Percentiles rank a stretch among this genome's conserved stretches.
phyloP scores from a whole-genome alignment of 2,797 vertebrate species.

The Anas bernieri region DNA sequence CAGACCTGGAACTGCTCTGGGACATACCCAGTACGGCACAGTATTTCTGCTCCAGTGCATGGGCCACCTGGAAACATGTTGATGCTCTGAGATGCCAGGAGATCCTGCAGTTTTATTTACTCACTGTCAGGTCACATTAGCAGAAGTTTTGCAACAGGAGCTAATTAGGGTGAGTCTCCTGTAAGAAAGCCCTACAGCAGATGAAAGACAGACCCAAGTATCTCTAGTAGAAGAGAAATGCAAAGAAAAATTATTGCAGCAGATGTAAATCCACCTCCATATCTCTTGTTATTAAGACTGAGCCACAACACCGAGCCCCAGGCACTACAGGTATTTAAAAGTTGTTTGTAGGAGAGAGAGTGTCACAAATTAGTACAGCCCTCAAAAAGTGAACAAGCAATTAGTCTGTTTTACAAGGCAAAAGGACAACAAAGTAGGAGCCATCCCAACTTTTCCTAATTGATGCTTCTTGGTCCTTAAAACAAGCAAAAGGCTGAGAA shows the following conservation, averaged over 20 bases:
- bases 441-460: neutral
- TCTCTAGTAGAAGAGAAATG: neutral
- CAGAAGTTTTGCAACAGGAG: neutral
- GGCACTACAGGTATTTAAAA: neutral
- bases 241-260: neutral
- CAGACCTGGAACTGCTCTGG: neutral
- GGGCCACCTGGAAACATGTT: neutral
- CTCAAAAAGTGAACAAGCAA: neutral
- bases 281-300: neutral
- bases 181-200: neutral
- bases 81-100: neutral
- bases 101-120: neutral
- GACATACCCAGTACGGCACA: accelerated
- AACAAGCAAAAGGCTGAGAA: neutral
- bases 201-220: neutral
- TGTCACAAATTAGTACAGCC: neutral
- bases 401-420: neutral
- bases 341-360: neutral
- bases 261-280: neutral
- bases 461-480: neutral
- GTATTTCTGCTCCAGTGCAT: neutral
- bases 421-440: neutral
- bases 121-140: neutral
- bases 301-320: accelerated
- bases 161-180: neutral